Conservation (phyloP, 1,140 invertebrate species). For the Melanaphis sacchari region DNA sequence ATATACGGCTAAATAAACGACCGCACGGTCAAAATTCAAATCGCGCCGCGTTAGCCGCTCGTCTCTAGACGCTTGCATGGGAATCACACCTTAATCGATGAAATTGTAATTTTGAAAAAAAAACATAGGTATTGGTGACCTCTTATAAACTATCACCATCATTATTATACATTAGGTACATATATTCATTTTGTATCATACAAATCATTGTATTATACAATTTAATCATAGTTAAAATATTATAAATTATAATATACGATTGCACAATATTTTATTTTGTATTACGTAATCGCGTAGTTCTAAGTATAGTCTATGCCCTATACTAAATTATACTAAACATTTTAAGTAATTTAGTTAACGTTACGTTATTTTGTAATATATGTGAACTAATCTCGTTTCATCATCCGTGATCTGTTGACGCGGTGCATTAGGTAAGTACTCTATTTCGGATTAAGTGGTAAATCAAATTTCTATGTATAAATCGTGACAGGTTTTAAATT, state of each 20-base stretch:
- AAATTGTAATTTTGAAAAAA: no score
- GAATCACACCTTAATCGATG: no score
- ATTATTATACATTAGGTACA: no score
- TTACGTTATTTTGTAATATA: background rate
- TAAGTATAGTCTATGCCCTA: background rate
- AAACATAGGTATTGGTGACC: no score
- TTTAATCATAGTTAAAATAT: background rate
- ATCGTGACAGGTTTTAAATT: background rate
- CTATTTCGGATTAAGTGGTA: background rate
- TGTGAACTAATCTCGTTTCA: background rate
- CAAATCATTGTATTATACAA: no score
- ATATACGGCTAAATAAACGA: no score
- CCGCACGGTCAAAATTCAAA: no score
- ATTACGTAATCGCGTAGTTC: background rate
- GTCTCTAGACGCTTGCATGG: no score
- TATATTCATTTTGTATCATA: no score
- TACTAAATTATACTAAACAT: background rate
- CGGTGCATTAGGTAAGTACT: background rate
- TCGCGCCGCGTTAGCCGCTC: no score
- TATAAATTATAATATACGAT: background rate
- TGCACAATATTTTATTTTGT: background rate
- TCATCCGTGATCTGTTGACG: background rate
- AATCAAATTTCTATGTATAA: background rate
- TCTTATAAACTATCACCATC: no score
- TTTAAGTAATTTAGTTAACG: background rate